phyloP scores from a whole-genome alignment of 1,140 invertebrate genomes.

The Drosophila obscura region DNA sequence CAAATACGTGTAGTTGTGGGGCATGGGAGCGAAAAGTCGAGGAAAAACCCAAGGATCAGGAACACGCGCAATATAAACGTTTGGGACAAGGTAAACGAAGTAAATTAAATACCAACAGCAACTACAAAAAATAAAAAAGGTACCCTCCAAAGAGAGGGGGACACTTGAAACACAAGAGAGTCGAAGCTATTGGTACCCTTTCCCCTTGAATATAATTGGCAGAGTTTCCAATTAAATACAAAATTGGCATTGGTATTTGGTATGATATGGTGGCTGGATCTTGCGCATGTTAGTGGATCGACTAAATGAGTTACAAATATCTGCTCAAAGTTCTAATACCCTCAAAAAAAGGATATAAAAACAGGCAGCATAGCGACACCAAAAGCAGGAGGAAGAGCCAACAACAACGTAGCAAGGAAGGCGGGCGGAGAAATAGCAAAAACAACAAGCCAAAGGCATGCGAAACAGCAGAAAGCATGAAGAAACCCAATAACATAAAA shows the following conservation, averaged over 20 bases:
- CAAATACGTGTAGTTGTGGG: slow-evolving; percentile 28
- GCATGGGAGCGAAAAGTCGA: background rate
- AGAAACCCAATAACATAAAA: slow-evolving; percentile 82
- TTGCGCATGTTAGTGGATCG: too few species aligned
- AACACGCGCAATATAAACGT: slow-evolving; percentile 42
- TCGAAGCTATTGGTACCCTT: too few species aligned
- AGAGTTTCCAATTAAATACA: too few species aligned
- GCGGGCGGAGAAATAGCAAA: slow-evolving; percentile 20
- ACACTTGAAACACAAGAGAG: background rate
- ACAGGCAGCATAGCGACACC: slow-evolving; percentile 18
- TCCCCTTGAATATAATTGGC: too few species aligned
- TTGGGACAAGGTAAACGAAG: slow-evolving; percentile 65
- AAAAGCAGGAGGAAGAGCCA: slow-evolving; percentile 40
- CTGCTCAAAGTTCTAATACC: too few species aligned
- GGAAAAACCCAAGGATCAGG: slow-evolving; percentile 42
- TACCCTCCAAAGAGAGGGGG: background rate
- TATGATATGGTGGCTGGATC: too few species aligned
- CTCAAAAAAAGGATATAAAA: too few species aligned
- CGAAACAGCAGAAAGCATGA: slow-evolving; percentile 49
- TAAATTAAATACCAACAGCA: slow-evolving; percentile 58
- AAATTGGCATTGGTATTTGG: too few species aligned
- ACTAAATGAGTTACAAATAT: too few species aligned
- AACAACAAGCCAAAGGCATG: slow-evolving; percentile 56
- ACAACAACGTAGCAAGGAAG: slow-evolving; percentile 8
- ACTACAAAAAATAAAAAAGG: background rate